Conservation (phyloP, 2,797 vertebrate genomes). For the Mastacembelus armatus region DNA sequence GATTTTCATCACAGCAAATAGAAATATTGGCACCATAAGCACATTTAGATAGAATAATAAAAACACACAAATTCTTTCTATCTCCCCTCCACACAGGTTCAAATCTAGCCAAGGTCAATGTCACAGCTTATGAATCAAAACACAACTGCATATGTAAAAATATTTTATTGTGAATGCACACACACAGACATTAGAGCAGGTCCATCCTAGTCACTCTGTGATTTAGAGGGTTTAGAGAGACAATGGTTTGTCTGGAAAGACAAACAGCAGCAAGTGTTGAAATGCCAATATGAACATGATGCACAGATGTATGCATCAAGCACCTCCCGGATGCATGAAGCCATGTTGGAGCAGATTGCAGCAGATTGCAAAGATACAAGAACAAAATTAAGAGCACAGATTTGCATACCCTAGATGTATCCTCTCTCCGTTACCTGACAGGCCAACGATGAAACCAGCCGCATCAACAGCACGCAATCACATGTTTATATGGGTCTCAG, state of each 20-base stretch:
- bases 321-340: slow-evolving; percentile 5
- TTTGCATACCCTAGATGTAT: slow-evolving; percentile 62
- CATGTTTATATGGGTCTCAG: slow-evolving; percentile 75
- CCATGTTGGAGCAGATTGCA: slow-evolving; percentile 14
- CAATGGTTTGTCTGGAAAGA: slow-evolving; percentile 66
- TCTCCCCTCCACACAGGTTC: slow-evolving; percentile 39
- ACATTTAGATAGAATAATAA: slow-evolving; percentile 38
- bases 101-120: slow-evolving; percentile 61
- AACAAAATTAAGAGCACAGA: slow-evolving; percentile 48
- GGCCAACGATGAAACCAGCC: too few relatives aligned
- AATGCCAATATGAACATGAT: slow-evolving; percentile 49
- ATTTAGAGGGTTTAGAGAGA: slow-evolving; percentile 49
- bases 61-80: slow-evolving; percentile 43
- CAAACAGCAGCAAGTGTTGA: slow-evolving; percentile 62
- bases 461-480: slow-evolving; percentile 44
- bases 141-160: slow-evolving; percentile 49
- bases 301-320: slow-evolving; percentile 11
- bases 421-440: slow-evolving; percentile 78
- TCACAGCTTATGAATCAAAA: too few relatives aligned
- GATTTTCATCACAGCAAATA: slow-evolving; percentile 56
- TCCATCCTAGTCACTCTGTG: slow-evolving; percentile 37
- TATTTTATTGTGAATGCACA: slow-evolving; percentile 43
- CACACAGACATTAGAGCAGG: slow-evolving; percentile 9
- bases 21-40: slow-evolving; percentile 38
- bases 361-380: slow-evolving; percentile 45